Evolutionary conservation across 2,113 vertebrate genomes (phyloP), one percentile per base, ranked within the genome.

Genomic region (Heterocephalus glaber): DNA sequence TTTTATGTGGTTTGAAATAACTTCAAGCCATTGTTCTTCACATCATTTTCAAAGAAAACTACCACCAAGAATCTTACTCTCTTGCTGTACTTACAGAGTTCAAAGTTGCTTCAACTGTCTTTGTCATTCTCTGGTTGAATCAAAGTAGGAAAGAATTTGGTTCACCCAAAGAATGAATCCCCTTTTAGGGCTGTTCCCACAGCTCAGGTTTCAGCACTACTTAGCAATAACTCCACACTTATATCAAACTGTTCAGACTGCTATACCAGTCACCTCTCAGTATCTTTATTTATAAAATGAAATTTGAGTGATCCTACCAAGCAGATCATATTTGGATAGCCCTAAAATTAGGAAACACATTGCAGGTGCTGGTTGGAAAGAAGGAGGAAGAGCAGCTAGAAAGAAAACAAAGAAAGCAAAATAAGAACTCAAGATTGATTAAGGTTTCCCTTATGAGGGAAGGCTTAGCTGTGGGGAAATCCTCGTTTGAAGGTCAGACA

Each of bases 21-120:
- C 97, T 92, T 96, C 41, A 92, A 96, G 85, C 17, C 61, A n/a
- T 89, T 97, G 87, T 89, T 97, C 28, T 66, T 94, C 41, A 83
- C 22, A 70, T 65, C 26, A 66, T 66, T 96, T 94, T 85, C 88
- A 83, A 80, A 89, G 65, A 58, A 92, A 93, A 96, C 54, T 35
- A 90, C n/a, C 58, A 85, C 54, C 10, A 79, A 81, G 38, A 6
- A 35, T 72, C 47, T 72, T 82, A 60, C n/a, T 83, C 47, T 94
- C 87, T 96, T 89, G 79, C 82, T 96, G 96, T 72, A 82, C 11
- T 70, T 93, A 44, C 0, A 12, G 63, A 92, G 26, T 9, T 84
- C 74, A 90, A 96, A 17, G n/a, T 83, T 81, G 81, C 76, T 60
- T 61, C 96, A 33, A 68, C 54, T 22, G 44, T 76, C 87, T 95